Percentiles rank a stretch among this genome's conserved stretches.
Evolutionary conservation across 2,113 vertebrate species (phyloP).

Genomic region (Calypte anna): DNA sequence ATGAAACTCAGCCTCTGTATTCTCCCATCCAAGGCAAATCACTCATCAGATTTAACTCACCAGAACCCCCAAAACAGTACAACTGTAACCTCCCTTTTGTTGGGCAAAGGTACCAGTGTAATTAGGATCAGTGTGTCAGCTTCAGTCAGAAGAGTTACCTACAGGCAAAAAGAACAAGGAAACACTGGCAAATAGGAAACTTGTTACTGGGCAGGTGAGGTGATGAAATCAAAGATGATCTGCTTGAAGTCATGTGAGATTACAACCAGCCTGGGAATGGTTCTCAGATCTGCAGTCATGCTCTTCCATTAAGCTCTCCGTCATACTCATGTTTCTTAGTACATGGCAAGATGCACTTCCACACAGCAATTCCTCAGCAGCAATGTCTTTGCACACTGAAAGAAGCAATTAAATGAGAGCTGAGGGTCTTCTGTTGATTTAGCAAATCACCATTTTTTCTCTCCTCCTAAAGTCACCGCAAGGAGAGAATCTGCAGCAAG

Average conservation of each 20-base stretch:
- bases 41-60: background rate
- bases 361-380: background rate
- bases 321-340: background rate
- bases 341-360: accelerated
- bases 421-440: background rate
- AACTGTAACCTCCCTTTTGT: background rate
- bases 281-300: background rate
- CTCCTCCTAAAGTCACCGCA: background rate
- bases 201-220: background rate
- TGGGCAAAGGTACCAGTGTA: background rate
- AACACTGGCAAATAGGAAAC: background rate
- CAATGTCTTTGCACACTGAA: background rate
- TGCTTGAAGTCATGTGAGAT: background rate
- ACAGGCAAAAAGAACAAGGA: background rate
- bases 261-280: background rate
- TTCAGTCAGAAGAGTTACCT: background rate
- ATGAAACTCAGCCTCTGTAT: background rate
- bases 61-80: background rate
- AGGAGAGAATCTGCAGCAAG: background rate
- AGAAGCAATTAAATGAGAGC: background rate
- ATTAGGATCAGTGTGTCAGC: background rate
- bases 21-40: accelerated
- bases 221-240: background rate
- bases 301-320: background rate
- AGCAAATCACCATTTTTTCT: background rate